Conservation (phyloP, 2,113 vertebrate genomes). For the Marcusenius ussheri region DNA sequence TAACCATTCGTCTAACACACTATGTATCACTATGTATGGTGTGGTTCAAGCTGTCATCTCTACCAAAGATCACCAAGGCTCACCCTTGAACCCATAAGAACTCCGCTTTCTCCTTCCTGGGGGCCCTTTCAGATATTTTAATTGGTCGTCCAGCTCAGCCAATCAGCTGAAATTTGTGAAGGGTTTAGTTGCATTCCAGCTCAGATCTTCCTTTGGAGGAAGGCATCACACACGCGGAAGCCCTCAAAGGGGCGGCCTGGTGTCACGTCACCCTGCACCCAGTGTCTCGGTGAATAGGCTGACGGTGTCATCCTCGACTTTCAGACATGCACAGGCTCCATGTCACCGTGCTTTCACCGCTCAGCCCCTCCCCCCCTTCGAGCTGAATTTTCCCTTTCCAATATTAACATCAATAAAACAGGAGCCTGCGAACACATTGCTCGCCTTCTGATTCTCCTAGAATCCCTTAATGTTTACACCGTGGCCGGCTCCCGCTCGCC, state of each 20-base stretch:
- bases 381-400: background rate
- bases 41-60: background rate
- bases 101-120: background rate
- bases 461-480: slow-evolving; percentile 9
- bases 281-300: background rate
- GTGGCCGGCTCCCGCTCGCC: background rate
- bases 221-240: background rate
- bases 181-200: background rate
- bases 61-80: background rate
- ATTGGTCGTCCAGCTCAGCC: background rate
- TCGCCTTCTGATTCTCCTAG: background rate
- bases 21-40: background rate
- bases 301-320: background rate
- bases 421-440: background rate
- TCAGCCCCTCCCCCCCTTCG: too few species aligned
- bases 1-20: background rate
- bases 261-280: background rate
- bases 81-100: background rate
- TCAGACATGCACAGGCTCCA: background rate
- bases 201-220: background rate
- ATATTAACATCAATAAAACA: slow-evolving; percentile 13
- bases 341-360: background rate
- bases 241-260: background rate
- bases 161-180: background rate
- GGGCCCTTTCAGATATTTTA: background rate